Evolutionary conservation across 2,888 invertebrate species (phyloP), one percentile per base, ranked within the genome.

Genomic region (Kuschelorhynchus macadamiae): DNA sequence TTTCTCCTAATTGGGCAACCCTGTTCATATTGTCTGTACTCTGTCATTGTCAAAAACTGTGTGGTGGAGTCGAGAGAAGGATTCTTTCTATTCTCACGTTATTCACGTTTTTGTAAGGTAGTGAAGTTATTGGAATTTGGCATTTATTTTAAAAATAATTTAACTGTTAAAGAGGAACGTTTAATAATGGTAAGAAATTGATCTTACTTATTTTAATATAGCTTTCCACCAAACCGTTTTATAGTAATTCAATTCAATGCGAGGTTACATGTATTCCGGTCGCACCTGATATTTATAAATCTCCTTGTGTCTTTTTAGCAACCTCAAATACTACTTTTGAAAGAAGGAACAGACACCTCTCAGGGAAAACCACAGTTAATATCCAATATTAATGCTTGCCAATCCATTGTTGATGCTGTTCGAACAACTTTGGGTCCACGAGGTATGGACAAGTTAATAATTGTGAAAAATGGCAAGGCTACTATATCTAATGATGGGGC

Each of bases 401-500:
- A 96, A 83, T 87, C 91, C 7, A 93, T 99, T 30, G 96, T 96
- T 0, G 98, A 99, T 87, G 94, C 97, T 36, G 96, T 98, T 70
- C 90, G 98, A 65, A 99, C 99, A 0, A 99, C 99, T 0, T 87
- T 99, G 41, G 99, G 99, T 44, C 99, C 99, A 4, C 90, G 99
- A 21, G 99, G 99, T 72, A 97, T 99, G 97, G 99, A 99, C 85
- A 99, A 99, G 83, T 87, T 99, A 55, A 96, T 99, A 68, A 97
- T 99, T 0, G 94, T 96, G 80, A 88, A 88, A 70, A 88, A 88
- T 73, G 96, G 97, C 64, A 96, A 94, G 81, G 93, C 97, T 0
- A 97, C 97, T 1, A 98, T 99, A 75, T 98, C 98, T 1, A 99
- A 99, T 81, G 99, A 99, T 85, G 99, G 99, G 11, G 99, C 99